Base-by-base conservation (phyloP, 2,797 vertebrate species). In the Peromyscus attwateri region DNA sequence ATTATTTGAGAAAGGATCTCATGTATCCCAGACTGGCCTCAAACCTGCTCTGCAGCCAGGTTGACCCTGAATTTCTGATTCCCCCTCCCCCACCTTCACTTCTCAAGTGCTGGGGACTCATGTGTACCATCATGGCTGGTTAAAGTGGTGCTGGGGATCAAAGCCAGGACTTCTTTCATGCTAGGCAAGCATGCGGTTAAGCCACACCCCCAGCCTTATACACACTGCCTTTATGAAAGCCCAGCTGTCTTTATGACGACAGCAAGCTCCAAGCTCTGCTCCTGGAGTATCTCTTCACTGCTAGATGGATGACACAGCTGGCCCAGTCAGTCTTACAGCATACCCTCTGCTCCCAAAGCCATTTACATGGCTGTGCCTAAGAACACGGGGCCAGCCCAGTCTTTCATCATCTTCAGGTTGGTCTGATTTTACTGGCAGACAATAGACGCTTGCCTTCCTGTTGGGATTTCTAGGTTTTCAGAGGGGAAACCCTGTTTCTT, bases 351-450 rank as follows among this genome's bases (percentile, higher is more conserved):
- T 92, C 70, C 46, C 84, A 87, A 85, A 70, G 90, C 43, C 90
- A 85, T 87, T 70, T 46, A 34, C 84, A n/a, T 1, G 57, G 93
- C 71, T 62, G 6, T 25, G 31, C 66, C 68, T 66, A 23, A 90
- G 73, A 60, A 95, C 25, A 34, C 6, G 0, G 0, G 75, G 73
- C 60, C 92, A 81, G 25, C 31, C 49, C 57, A 68, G 27, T 90
- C 73, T 93, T 97, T 83, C 55, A 0, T 94, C 81, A 79, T 27
- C 73, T n/a, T 62, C 11, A 13, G 46, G 46, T 1, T 95, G 87
- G 43, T 85, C 6, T 96, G 90, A 75, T 81, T 95, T 82, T 70
- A 90, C 55, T 90, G 92, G 64, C 57, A 91, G 92, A 92, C 11
- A 70, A 93, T 34, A 92, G 70, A 88, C 7, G 66, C 46, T 29